Evolutionary conservation across 2,113 vertebrate genomes (phyloP), one percentile per base, ranked within the genome.

Genomic region (Gobiocypris rarus): DNA sequence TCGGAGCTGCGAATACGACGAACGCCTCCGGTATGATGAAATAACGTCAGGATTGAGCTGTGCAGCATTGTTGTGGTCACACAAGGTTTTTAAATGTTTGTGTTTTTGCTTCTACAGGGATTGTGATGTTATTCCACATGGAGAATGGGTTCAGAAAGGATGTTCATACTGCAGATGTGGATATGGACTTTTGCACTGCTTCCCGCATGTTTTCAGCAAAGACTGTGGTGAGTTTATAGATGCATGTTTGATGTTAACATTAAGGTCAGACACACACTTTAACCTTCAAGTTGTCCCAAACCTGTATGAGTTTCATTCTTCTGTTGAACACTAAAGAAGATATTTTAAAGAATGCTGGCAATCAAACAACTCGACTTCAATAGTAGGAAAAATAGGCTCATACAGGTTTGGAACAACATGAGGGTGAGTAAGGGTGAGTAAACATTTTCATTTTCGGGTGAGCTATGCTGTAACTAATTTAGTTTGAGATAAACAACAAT

Each of bases 1-100:
- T 3, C 90, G 91, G 82, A 89, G 88, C 41, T 95, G 90, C 50
- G 91, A 96, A 89, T 90, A 91, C 19, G 89, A 95, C 74, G 92
- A 94, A 52, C 45, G 63, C 3, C 56, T 89, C 75, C 93, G 86
- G 92, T 94, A 38, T 38, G 76, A n/a, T 0, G 2, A 52, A 7
- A 19, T 52, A 4, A 59, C 2, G 0, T 11, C 0, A 15, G 7
- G 65, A 59, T n/a, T 28, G 17, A 59, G 71, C 81, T 11, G 2
- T 24, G 24, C 3, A 11, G 7, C 1, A 34, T 9, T 17, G 14
- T 48, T 50, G 24, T 9, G 0, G 10, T 10, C 26, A 4, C 19
- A 10, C 48, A 1, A 0, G 26, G 59, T 52, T 34, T 52, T 31
- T 9, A n/a, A 15, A 34, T 28, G 38, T 41, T 31, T 31, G 0